Evolutionary conservation across 1,140 invertebrate species (phyloP), one percentile per base, ranked within the genome.

Genomic region (Zaprionus kolodkinae): DNA sequence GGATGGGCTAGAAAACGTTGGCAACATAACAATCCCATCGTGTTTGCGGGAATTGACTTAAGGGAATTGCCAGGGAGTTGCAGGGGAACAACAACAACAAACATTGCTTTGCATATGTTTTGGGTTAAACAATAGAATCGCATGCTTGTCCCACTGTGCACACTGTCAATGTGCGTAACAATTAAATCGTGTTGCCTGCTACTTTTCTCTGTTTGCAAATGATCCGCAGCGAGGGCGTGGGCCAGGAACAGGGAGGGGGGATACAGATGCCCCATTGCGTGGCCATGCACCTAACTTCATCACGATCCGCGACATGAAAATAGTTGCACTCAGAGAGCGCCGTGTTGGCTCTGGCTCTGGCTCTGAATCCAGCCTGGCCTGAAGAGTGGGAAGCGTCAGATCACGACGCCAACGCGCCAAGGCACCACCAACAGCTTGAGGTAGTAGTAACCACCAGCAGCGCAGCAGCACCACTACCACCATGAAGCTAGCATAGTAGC

Each of bases 81-180:
- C 1, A 43, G 3, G 3, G 9, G 17, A 0, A 2, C 9, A 3
- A 21, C 17, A 11, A 11, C 45, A 48, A 15, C n/a, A n/a, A 27
- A 66, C 48, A 68, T 17, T 67, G 36, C 61, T 62, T 74, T 74
- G 72, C 72, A 74, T 69, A 70, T 69, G 66, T 74, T 70, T 74
- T 57, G 59, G 72, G 59, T 30, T 15, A 63, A 45, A 74, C 59
- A 71, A 71, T 59, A 40, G 60, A 71, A 64, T 64, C 25, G 38
- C 15, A 4, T 25, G 27, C n/a, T 15, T 45, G 6, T 1, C 66
- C 38, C 54, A 10, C 25, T 12, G 25, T 45, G 40, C 40, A 13
- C n/a, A 72, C 79, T 81, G 85, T 89, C 81, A 85, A 85, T 91
- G 87, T 91, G 87, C 87, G 87, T 91, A 91, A 91, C 87, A 91